Percentiles rank a stretch among this genome's conserved stretches.
These are phyloP conservation scores for Gallinago jamesoni DNA, from an alignment of 2,113 vertebrate species.

Conservation along the genomic window DNA sequence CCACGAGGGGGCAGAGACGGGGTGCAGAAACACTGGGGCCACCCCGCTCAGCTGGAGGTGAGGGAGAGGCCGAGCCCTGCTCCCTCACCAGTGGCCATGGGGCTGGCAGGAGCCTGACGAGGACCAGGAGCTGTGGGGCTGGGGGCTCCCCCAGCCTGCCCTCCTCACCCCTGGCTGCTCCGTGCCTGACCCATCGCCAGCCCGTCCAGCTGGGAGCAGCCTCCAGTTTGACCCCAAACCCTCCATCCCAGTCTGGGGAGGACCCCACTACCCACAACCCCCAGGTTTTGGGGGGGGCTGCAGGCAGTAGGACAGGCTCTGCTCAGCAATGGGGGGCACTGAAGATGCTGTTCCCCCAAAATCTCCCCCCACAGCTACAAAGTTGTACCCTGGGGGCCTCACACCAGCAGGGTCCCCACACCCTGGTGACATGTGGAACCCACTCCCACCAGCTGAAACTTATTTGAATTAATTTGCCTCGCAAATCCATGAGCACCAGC, in stretches of 20 bases:
- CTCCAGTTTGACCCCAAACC: background rate
- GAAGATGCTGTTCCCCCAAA: background rate
- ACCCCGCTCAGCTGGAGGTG: fast-evolving
- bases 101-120: fast-evolving
- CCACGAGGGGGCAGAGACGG: fast-evolving
- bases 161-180: background rate
- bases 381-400: fast-evolving
- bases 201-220: background rate
- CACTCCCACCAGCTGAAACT: background rate
- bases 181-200: fast-evolving
- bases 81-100: fast-evolving
- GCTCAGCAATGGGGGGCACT: background rate
- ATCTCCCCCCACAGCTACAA: too few species aligned
- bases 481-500: background rate
- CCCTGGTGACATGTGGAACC: fast-evolving
- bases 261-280: fast-evolving
- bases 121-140: background rate
- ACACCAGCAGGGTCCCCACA: fast-evolving
- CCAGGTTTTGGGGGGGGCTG: background rate
- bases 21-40: fast-evolving
- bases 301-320: background rate
- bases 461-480: background rate
- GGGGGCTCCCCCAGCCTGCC: too few species aligned
- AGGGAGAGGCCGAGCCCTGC: too few species aligned
- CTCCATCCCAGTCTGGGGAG: too few species aligned